Percentiles rank a stretch among this genome's conserved stretches.
These are phyloP conservation scores for Drosophila pachea DNA, from an alignment of 1,140 invertebrate species.

Conservation along the genomic window DNA sequence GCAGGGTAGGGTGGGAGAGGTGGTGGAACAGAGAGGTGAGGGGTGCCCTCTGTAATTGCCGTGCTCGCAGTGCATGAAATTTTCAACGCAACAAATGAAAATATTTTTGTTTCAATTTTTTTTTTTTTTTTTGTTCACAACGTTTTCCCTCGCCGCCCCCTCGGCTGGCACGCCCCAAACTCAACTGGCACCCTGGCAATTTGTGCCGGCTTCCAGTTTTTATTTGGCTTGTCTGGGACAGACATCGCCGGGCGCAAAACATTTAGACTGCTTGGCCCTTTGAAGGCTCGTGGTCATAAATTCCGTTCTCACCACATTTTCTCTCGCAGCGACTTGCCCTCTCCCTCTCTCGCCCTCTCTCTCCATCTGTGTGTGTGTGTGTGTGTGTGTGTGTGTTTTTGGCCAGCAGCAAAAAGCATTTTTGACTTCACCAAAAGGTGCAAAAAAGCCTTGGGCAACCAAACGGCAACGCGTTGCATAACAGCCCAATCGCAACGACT, in stretches of 20 bases:
- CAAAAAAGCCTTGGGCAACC: conserved; percentile 56
- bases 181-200: background rate
- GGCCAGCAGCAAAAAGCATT: conserved; percentile 53
- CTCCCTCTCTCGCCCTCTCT: background rate
- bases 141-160: background rate
- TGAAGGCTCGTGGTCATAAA: conserved; percentile 77
- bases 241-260: conserved; percentile 47
- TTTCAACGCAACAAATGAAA: conserved; percentile 74
- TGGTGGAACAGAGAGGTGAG: too few relatives aligned
- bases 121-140: conserved; percentile 34
- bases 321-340: conserved; percentile 10
- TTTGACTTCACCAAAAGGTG: conserved; percentile 62
- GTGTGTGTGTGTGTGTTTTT: conserved; percentile 37
- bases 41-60: conserved; percentile 54
- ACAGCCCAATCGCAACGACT: conserved; percentile 7
- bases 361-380: conserved; percentile 19
- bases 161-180: background rate
- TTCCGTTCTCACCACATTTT: conserved; percentile 78
- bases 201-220: conserved; percentile 29
- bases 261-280: conserved; percentile 73
- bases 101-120: conserved; percentile 37
- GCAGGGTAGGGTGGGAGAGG: background rate
- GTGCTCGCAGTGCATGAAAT: conserved; percentile 62
- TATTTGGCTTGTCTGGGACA: conserved; percentile 39
- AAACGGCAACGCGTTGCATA: conserved; percentile 19